phyloP scores from a whole-genome alignment of 2,797 vertebrate species.

The Zalophus californianus region DNA sequence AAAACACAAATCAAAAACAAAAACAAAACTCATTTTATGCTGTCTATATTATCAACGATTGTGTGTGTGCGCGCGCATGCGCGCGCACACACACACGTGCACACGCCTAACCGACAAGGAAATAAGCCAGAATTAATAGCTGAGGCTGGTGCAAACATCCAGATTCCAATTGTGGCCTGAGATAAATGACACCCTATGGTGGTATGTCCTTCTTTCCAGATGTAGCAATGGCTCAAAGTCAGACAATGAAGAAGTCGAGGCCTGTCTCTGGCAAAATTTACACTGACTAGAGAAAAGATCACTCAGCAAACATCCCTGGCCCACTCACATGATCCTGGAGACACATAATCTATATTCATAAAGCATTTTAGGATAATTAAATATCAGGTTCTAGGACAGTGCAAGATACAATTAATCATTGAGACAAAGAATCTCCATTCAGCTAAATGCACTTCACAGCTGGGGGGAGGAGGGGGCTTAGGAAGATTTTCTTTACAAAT shows the following conservation, averaged over 20 bases:
- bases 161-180: constrained; percentile 26
- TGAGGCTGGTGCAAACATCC: background rate
- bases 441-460: constrained; percentile 11
- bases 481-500: constrained; percentile 56
- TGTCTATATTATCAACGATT: background rate
- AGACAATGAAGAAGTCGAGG: constrained; percentile 44
- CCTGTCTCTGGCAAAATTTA: constrained; percentile 53
- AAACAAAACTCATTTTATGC: constrained; percentile 5
- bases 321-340: constrained; percentile 50
- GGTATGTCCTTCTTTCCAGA: background rate
- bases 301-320: constrained; percentile 27
- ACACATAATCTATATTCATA: constrained; percentile 72
- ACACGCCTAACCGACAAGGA: background rate
- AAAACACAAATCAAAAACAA: constrained; percentile 45
- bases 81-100: background rate
- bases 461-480: background rate
- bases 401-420: constrained; percentile 71
- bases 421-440: constrained; percentile 65
- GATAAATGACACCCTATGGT: background rate
- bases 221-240: constrained; percentile 29
- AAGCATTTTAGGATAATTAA: constrained; percentile 75
- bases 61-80: background rate
- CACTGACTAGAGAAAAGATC: constrained; percentile 60
- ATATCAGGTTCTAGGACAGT: constrained; percentile 73
- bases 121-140: constrained; percentile 22